Conservation (phyloP, 1,140 invertebrate genomes). For the Coelopa frigida region DNA sequence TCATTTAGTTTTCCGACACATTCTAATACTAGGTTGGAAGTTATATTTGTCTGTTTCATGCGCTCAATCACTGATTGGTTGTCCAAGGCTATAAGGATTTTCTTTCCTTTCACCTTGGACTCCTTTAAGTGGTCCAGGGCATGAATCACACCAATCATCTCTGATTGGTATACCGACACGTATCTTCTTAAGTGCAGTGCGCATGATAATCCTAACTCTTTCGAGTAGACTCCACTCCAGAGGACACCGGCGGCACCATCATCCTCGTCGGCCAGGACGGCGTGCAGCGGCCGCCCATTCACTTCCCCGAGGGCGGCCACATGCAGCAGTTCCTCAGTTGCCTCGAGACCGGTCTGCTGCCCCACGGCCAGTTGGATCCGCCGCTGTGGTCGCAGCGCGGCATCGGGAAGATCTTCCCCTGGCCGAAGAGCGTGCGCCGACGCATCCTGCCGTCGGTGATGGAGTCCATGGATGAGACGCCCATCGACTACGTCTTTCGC, state of each 20-base stretch:
- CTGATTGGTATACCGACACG: too few species aligned
- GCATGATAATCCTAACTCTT: too few species aligned
- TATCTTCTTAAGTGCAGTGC: too few species aligned
- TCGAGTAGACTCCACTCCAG: too few species aligned
- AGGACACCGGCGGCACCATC: conserved; percentile 69
- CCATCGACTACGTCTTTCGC: conserved; percentile 81
- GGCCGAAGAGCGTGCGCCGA: conserved; percentile 54
- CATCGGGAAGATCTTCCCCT: conserved; percentile 71
- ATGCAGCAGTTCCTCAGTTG: conserved; percentile 83
- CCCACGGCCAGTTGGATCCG: conserved; percentile 83
- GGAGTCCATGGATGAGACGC: conserved; percentile 57
- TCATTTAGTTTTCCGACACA: too few species aligned
- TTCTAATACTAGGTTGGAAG: too few species aligned
- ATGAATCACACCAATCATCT: too few species aligned
- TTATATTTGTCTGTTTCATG: too few species aligned
- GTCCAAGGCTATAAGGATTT: too few species aligned
- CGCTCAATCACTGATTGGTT: too few species aligned
- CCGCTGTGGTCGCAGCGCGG: conserved; percentile 83
- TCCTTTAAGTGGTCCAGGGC: too few species aligned
- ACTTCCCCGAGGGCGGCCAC: conserved; percentile 86
- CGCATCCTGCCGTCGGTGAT: conserved; percentile 51
- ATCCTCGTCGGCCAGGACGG: conserved; percentile 91
- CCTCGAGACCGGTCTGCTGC: conserved; percentile 77
- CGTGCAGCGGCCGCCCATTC: conserved; percentile 84
- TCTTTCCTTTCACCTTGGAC: too few species aligned